These are phyloP conservation scores for Paramuricea clavata DNA, from an alignment of 92 coral and sea anemone species.

Conservation along the genomic window DNA sequence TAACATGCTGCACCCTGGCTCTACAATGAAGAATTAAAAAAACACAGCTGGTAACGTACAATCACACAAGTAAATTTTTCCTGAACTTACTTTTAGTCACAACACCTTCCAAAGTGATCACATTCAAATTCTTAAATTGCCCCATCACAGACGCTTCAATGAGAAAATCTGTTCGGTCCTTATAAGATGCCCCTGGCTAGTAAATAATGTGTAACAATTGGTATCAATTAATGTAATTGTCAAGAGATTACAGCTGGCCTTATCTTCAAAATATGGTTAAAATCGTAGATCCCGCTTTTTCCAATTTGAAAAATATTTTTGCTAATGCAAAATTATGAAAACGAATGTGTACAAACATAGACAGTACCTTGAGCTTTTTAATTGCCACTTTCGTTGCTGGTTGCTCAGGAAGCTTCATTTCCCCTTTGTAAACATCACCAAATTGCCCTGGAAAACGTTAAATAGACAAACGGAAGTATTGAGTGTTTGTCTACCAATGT, in stretches of 20 bases:
- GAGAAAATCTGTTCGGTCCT: constrained; percentile 57
- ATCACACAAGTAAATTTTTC: too few species aligned
- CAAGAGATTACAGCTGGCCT: not conserved
- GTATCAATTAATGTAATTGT: not conserved
- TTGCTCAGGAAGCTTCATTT: constrained; percentile 24
- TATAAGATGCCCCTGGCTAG: constrained; percentile 44
- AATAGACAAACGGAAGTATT: not conserved
- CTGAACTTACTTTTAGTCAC: constrained; percentile 48
- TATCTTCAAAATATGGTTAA: too few species aligned
- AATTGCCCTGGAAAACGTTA: constrained; percentile 45
- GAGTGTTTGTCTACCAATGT: too few species aligned
- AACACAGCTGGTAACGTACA: not conserved
- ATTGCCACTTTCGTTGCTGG: constrained; percentile 51
- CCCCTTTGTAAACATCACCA: constrained; percentile 64
- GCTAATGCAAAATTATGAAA: too few species aligned
- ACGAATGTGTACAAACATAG: not conserved
- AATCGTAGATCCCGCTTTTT: not conserved
- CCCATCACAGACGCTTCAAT: constrained; percentile 66
- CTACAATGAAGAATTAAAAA: too few species aligned
- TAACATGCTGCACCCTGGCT: too few species aligned
- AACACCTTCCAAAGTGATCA: constrained; percentile 59
- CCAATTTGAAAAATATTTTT: too few species aligned
- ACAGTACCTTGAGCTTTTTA: constrained; percentile 47
- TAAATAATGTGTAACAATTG: not conserved
- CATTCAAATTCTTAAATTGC: constrained; percentile 59